Evolutionary conservation across 2,888 invertebrate genomes (phyloP).

Genomic region (Melanophora roralis): DNA sequence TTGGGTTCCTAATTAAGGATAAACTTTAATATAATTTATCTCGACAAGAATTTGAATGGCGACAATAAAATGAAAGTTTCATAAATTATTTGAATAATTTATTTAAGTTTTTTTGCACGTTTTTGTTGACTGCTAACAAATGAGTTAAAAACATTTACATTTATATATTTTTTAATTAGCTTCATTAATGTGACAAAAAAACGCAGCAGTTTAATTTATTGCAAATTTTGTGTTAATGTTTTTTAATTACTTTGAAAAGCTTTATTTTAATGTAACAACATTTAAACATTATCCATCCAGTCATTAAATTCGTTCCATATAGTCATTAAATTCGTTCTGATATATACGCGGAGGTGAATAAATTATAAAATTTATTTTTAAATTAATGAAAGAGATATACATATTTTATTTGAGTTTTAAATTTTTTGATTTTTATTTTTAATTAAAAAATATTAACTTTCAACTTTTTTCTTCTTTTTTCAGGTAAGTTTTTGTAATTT

Average conservation of each 20-base stretch:
- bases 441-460: background rate
- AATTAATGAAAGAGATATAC: too few relatives aligned
- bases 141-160: background rate
- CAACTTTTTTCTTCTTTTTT: background rate
- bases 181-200: conserved; percentile 29
- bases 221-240: background rate
- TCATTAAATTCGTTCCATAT: conserved; percentile 30
- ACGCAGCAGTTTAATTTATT: background rate
- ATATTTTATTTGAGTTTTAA: too few relatives aligned
- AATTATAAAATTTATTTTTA: too few relatives aligned
- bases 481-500: conserved; percentile 2
- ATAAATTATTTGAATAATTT: conserved; percentile 50
- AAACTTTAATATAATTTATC: too few relatives aligned
- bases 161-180: conserved; percentile 38
- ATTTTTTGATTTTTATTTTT: background rate
- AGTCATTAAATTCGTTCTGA: too few relatives aligned
- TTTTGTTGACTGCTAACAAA: too few relatives aligned
- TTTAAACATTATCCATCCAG: background rate
- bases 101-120: conserved; percentile 30
- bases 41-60: conserved; percentile 28
- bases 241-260: background rate
- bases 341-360: too few relatives aligned
- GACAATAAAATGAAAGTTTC: conserved; percentile 39
- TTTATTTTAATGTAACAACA: conserved; percentile 17
- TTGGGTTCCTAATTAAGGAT: too few relatives aligned